Evolutionary conservation across 2,113 vertebrate species (phyloP), one percentile per base, ranked within the genome.

Genomic region (Halichoeres trimaculatus): DNA sequence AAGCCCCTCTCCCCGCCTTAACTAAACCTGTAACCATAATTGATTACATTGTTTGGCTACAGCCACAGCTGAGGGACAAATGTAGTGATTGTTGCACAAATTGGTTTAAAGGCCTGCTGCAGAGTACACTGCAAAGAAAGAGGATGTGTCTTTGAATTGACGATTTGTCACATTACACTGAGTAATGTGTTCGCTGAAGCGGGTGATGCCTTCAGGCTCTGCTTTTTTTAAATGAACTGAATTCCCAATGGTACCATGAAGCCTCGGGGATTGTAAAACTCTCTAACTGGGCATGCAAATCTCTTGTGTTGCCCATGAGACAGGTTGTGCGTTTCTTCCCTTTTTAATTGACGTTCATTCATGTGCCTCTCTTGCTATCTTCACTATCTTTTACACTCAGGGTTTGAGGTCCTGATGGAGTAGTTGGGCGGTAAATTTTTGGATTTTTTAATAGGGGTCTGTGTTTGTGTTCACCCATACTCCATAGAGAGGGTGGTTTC

Each of bases 381-480:
- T n/a, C 52, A 22, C n/a, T 5, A 48, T 58, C 63, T 53, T 52
- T 74, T 51, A 62, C 43, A 76, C 73, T 64, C 60, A 74, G 59
- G 70, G 70, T 75, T 71, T 74, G 69, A 47, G 84, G 84, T 87
- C 73, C 57, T 54, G 72, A 85, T 85, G 73, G 85, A 85, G 84
- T 76, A 75, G 81, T 85, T 91, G 78, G 77, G 82, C 82, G 79
- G 87, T 73, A 73, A 58, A 74, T 78, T 86, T 40, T 86, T 34
- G 75, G 75, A 81, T 88, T 81, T 81, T 79, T 89, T 87, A 91
- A 92, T 88, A 76, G 83, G 79, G 64, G 51, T 76, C 65, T 58
- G 64, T 80, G 79, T 73, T 86, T 88, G 83, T 93, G 84, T 86
- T 91, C 83, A 73, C 66, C 52, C 64, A 80, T 89, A 87, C 90